Percentiles rank a stretch among this genome's conserved stretches.
phyloP scores from a whole-genome alignment of 2,113 vertebrate species.

The Polyodon spathula region DNA sequence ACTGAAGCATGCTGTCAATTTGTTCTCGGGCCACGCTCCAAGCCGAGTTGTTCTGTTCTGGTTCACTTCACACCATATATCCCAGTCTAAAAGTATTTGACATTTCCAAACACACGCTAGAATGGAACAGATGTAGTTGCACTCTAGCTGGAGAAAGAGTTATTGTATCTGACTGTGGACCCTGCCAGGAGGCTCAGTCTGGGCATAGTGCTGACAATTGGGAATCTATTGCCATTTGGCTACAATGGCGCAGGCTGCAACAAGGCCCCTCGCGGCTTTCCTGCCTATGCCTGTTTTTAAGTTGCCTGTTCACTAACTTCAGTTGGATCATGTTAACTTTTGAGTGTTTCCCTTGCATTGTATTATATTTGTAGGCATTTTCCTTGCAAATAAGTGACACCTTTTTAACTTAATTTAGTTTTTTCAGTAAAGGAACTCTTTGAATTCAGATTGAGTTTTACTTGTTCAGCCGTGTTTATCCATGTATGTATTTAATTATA shows the following conservation, averaged over 20 bases:
- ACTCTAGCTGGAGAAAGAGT: constrained; percentile 39
- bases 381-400: too few species aligned
- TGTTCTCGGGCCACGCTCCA: constrained; percentile 30
- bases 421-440: too few species aligned
- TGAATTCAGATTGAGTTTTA: too few species aligned
- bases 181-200: constrained; percentile 21
- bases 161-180: constrained; percentile 37
- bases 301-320: background rate
- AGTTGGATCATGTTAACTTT: too few species aligned
- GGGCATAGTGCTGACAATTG: constrained; percentile 32
- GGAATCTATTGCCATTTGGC: constrained; percentile 29
- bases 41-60: constrained; percentile 45
- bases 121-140: constrained; percentile 46
- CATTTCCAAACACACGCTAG: constrained; percentile 44
- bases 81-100: constrained; percentile 57
- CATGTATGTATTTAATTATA: too few species aligned
- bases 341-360: too few species aligned
- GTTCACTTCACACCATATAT: constrained; percentile 55
- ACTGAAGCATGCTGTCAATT: too few species aligned
- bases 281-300: background rate
- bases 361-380: too few species aligned
- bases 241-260: constrained; percentile 23
- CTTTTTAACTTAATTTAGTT: too few species aligned
- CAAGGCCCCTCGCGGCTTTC: constrained; percentile 14
- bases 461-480: too few species aligned